These are phyloP conservation scores for Microhierax caerulescens DNA, from an alignment of 2,797 vertebrate species.

Conservation along the genomic window DNA sequence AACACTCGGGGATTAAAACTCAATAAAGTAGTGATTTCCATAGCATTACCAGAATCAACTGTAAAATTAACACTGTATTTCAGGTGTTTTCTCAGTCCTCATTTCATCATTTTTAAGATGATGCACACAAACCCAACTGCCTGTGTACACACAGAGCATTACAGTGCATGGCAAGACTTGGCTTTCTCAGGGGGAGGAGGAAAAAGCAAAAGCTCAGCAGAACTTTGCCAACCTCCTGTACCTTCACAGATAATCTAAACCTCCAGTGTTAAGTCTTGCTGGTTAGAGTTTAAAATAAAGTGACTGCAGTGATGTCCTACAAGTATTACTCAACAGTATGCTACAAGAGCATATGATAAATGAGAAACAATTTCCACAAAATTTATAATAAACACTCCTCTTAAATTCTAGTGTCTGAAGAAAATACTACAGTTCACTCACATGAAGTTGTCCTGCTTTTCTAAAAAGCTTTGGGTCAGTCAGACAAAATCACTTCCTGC, in stretches of 20 bases:
- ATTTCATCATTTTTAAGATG: not conserved
- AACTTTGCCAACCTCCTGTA: not conserved
- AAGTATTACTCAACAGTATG: not conserved
- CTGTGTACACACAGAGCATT: accelerated
- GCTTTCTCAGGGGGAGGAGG: not conserved
- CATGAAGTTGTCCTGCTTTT: not conserved
- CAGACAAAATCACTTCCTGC: conserved; percentile 37
- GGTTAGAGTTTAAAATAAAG: not conserved
- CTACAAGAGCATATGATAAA: not conserved
- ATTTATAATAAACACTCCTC: not conserved
- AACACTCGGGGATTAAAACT: not conserved
- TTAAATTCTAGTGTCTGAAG: not conserved
- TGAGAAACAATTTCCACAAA: not conserved
- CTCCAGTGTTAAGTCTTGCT: not conserved
- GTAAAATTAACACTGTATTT: not conserved
- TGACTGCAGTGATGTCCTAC: not conserved
- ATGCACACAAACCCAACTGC: not conserved
- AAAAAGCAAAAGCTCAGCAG: not conserved
- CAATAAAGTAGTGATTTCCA: not conserved
- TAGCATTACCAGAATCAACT: not conserved
- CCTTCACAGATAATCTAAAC: not conserved
- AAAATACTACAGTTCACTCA: not conserved
- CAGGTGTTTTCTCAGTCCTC: not conserved
- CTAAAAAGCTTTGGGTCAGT: not conserved
- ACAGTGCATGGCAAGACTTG: not conserved